These are phyloP conservation scores for Montipora sp. DNA, from an alignment of 64 coral and sea anemone genomes.

Conservation along the genomic window DNA sequence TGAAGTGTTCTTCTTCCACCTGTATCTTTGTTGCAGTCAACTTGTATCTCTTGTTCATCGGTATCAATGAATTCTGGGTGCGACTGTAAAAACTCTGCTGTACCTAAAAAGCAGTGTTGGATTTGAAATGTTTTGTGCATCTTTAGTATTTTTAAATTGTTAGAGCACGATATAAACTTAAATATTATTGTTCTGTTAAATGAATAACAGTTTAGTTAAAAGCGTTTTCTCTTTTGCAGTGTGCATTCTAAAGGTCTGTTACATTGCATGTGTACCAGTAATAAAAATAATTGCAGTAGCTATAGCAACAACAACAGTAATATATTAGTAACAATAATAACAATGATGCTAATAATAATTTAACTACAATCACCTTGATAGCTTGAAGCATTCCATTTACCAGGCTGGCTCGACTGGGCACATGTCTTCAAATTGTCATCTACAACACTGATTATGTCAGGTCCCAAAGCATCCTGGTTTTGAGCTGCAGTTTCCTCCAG, in stretches of 20 bases:
- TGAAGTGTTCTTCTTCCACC: slow-evolving; percentile 43
- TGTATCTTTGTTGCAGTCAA: slow-evolving; percentile 52
- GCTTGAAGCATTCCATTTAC: background rate
- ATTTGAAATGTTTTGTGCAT: no score
- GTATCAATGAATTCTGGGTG: background rate
- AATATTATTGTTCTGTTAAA: background rate
- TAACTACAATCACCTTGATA: background rate
- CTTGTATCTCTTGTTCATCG: background rate
- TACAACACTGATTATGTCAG: background rate
- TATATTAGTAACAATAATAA: background rate
- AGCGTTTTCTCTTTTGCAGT: background rate
- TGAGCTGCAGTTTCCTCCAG: background rate
- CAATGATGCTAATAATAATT: background rate
- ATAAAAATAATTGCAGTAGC: no score
- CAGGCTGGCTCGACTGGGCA: background rate
- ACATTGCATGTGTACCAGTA: background rate
- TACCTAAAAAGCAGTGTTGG: no score
- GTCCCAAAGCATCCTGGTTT: background rate
- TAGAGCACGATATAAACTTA: background rate
- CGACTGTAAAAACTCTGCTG: no score
- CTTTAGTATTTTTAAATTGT: background rate
- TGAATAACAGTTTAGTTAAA: background rate
- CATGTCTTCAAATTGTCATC: background rate
- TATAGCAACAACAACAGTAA: background rate
- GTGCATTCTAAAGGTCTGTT: background rate